Evolutionary conservation across 2,888 invertebrate species (phyloP), one percentile per base, ranked within the genome.

Genomic region (Cantharis rustica): DNA sequence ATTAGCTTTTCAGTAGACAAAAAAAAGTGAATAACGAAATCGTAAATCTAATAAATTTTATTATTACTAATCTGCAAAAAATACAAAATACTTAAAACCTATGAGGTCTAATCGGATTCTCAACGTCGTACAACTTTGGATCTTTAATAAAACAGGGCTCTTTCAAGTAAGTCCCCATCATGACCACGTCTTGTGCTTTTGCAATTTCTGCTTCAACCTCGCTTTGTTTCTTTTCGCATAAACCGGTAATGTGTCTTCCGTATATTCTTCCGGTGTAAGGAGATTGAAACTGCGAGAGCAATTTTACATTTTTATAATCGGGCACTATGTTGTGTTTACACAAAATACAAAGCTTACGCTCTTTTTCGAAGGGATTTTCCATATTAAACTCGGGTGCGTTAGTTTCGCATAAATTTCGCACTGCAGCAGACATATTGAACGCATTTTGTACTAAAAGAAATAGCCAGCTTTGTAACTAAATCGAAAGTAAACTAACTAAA

Each of bases 221-320:
- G 66, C 90, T 89, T 83, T 98, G 98, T 86, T 97, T 96, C 9
- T 89, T 86, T 85, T 92, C 91, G 86, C 99, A 99, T 64, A 99
- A 90, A 0, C 99, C 97, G 4, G 99, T 99, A 63, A 99, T 95
- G 84, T 98, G 96, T 73, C 94, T 91, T 0, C 96, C 96, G 86
- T 98, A 99, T 79, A 98, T 92, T 80, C 94, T 91, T 0, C 99
- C 99, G 0, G 99, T 98, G 86, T 95, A 97, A 0, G 96, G 94
- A 31, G 98, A 99, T 85, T 98, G 95, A 88, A 99, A 99, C 87
- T 99, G 98, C 0, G 97, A 96, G 5, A 99, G 88, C 3, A 99
- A 88, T 82, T 96, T 93, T 0, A 94, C 93, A 88, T 99, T 99
- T 88, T 98, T 98, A 85, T 96, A 98, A 87, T 96, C 92, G 0